Percentiles rank a stretch among this genome's conserved stretches.
phyloP scores from a whole-genome alignment of 2,797 vertebrate species.

The Neosilurus mollespiculum region DNA sequence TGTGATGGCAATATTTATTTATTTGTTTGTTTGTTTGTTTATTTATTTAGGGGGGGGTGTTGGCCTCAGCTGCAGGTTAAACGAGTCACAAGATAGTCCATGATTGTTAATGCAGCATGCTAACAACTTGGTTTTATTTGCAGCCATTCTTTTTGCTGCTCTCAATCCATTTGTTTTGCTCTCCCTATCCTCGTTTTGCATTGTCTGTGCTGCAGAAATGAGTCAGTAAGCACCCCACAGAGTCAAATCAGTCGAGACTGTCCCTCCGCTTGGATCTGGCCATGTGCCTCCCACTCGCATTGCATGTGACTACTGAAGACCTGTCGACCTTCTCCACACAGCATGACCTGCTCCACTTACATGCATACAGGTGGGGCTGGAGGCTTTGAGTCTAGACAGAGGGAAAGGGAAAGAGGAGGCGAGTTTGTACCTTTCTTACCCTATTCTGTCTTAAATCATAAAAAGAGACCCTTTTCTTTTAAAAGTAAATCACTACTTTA shows the following conservation, averaged over 20 bases:
- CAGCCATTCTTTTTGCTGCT: not conserved
- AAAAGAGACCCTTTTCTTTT: not conserved
- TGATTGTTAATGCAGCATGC: constrained; percentile 56
- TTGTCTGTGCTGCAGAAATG: constrained; percentile 60
- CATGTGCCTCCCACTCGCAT: constrained; percentile 72
- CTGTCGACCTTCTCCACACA: constrained; percentile 65
- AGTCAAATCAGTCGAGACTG: constrained; percentile 71
- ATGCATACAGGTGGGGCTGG: constrained; percentile 39
- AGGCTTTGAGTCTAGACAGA: constrained; percentile 10
- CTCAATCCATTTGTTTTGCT: not conserved
- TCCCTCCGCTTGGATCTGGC: constrained; percentile 60
- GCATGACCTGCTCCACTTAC: constrained; percentile 41
- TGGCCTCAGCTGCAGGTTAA: not conserved
- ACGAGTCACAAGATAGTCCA: constrained; percentile 65
- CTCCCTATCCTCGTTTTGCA: constrained; percentile 13
- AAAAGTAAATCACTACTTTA: not conserved
- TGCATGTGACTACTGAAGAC: constrained; percentile 60
- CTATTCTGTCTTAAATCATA: not conserved
- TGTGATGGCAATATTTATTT: not conserved
- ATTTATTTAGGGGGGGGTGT: not conserved
- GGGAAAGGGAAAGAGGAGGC: not conserved
- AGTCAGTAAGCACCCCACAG: constrained; percentile 24
- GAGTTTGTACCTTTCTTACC: constrained; percentile 21
- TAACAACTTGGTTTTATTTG: constrained; percentile 47
- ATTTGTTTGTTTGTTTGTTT: not conserved